These are phyloP conservation scores for Phaedon cochleariae DNA, from an alignment of 2,888 invertebrate genomes.

Conservation along the genomic window DNA sequence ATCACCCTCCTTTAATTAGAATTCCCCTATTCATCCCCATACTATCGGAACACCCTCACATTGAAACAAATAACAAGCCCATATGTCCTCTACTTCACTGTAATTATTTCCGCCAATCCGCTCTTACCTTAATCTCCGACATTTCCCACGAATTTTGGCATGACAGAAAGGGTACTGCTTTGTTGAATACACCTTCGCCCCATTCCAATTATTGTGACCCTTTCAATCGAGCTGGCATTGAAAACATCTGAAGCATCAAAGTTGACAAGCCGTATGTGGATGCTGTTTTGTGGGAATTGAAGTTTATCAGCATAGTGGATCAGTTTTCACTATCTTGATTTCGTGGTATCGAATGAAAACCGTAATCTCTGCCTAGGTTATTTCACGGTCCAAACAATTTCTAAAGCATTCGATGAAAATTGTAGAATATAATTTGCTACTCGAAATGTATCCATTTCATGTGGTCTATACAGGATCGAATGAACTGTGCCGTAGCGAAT, in stretches of 20 bases:
- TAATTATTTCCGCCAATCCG: conserved; percentile 33
- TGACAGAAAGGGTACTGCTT: conserved; percentile 39
- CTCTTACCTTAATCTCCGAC: conserved; percentile 30
- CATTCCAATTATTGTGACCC: conserved; percentile 40
- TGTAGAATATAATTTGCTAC: neutral
- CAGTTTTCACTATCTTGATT: neutral
- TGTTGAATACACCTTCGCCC: conserved; percentile 40
- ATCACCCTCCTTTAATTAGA: neutral
- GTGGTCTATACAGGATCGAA: neutral
- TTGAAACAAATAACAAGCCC: conserved; percentile 24
- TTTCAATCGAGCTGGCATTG: conserved; percentile 28
- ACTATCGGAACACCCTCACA: neutral
- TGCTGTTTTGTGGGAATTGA: conserved; percentile 27
- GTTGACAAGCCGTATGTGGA: conserved; percentile 28
- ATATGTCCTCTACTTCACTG: conserved; percentile 13
- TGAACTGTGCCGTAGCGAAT: too few relatives aligned
- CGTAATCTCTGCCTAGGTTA: neutral
- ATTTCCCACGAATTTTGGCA: conserved; percentile 39
- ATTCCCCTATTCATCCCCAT: neutral
- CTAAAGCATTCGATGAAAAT: neutral
- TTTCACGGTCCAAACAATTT: neutral
- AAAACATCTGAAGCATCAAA: conserved; percentile 36
- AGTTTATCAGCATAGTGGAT: conserved; percentile 20
- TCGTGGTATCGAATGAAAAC: neutral
- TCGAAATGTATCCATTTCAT: neutral